Evolutionary conservation across 2,113 vertebrate genomes (phyloP).

Genomic region (Motacilla tschutschensis): DNA sequence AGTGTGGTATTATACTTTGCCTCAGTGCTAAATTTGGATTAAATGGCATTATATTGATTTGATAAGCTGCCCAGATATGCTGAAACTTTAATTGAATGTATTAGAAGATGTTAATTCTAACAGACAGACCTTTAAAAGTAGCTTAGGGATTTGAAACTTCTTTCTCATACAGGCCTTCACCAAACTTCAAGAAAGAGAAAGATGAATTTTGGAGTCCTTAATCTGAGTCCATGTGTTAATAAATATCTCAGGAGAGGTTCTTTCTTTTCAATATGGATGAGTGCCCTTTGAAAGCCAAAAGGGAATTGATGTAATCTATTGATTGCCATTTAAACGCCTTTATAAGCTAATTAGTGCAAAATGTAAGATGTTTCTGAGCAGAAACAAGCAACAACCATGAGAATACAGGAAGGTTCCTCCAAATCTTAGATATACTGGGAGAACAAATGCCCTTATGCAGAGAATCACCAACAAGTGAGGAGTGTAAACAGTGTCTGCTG

Average conservation of each 20-base stretch:
- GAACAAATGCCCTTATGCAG: not conserved
- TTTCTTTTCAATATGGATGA: constrained; percentile 19
- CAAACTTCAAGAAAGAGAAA: not conserved
- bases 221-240: not conserved
- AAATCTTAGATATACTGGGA: not conserved
- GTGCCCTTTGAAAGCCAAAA: constrained; percentile 53
- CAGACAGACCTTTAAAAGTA: not conserved
- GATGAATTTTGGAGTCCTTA: not conserved
- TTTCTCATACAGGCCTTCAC: not conserved
- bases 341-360: constrained; percentile 39
- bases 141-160: not conserved
- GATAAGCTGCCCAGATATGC: constrained; percentile 14
- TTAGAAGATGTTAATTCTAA: constrained; percentile 19
- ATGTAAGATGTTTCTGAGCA: constrained; percentile 46
- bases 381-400: not conserved
- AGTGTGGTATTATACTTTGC: not conserved
- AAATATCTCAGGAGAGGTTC: constrained; percentile 19
- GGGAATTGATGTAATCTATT: constrained; percentile 46
- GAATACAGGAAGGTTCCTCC: not conserved
- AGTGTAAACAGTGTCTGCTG: not conserved
- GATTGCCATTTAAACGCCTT: constrained; percentile 63
- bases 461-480: not conserved
- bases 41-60: constrained; percentile 6
- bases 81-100: constrained; percentile 25
- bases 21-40: not conserved